phyloP scores from a whole-genome alignment of 2,797 vertebrate genomes.

The Lagocephalus sceleratus region DNA sequence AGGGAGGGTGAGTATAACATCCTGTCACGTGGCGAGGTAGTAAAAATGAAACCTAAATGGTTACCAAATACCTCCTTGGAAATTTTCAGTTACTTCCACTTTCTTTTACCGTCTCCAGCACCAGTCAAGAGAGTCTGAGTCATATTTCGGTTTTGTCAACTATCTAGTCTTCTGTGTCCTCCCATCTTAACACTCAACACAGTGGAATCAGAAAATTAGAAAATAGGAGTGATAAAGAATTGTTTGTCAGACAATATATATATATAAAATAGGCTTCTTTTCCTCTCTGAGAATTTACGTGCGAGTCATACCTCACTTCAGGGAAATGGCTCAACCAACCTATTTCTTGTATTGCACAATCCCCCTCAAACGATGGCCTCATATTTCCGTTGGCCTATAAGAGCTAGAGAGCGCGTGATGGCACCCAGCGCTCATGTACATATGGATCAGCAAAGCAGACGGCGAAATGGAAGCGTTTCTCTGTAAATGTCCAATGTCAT shows the following conservation, averaged over 20 bases:
- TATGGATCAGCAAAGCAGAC: conserved; percentile 36
- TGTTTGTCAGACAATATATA: conserved; percentile 33
- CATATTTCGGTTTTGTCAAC: not conserved
- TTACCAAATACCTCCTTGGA: conserved; percentile 26
- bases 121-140: not conserved
- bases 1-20: conserved; percentile 81
- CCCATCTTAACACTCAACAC: conserved; percentile 3
- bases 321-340: conserved; percentile 20
- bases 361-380: conserved; percentile 37
- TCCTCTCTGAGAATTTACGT: conserved; percentile 14
- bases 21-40: not conserved
- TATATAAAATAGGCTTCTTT: conserved; percentile 16
- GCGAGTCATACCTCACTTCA: conserved; percentile 31
- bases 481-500: conserved; percentile 22
- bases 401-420: conserved; percentile 17
- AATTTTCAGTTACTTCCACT: conserved; percentile 27
- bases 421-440: conserved; percentile 12
- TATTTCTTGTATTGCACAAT: conserved; percentile 46
- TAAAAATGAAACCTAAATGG: conserved; percentile 32
- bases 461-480: conserved; percentile 42
- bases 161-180: not conserved
- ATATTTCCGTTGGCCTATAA: conserved; percentile 40
- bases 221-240: conserved; percentile 11
- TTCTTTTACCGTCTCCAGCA: not conserved
- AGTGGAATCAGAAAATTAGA: not conserved